A percentile compares a stretch with the other conserved stretches of the same genome.
Conservation (phyloP, 2,888 invertebrate species). For the Toxonevra muliebris region DNA sequence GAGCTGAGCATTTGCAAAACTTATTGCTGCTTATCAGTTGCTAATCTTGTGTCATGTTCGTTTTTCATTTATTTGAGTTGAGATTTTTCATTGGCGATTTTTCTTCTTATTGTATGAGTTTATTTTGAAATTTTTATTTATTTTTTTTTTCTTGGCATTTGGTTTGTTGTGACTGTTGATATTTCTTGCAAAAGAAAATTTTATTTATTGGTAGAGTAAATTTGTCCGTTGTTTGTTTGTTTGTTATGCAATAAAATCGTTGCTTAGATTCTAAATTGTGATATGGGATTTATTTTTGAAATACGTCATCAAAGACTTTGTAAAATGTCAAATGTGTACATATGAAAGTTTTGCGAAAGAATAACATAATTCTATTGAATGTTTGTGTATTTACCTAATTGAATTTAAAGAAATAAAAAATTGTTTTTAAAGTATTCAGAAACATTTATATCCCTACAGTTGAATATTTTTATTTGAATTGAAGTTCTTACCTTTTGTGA, state of each 20-base stretch:
- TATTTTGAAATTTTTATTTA: slow-evolving; percentile 28
- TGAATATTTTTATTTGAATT: too few relatives aligned
- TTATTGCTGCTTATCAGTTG: slow-evolving; percentile 42
- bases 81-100: slow-evolving; percentile 32
- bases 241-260: slow-evolving; percentile 26
- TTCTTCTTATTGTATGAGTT: slow-evolving; percentile 31
- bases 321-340: too few relatives aligned
- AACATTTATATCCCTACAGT: too few relatives aligned
- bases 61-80: slow-evolving; percentile 46
- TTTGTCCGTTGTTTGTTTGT: slow-evolving; percentile 16
- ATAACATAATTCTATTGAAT: too few relatives aligned
- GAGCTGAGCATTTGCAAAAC: background rate
- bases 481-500: too few relatives aligned
- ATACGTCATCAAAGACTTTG: too few relatives aligned
- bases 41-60: slow-evolving; percentile 49
- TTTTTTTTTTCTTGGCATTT: slow-evolving; percentile 10
- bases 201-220: slow-evolving; percentile 25
- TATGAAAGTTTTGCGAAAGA: too few relatives aligned
- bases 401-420: too few relatives aligned
- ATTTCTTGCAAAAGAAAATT: slow-evolving; percentile 12
- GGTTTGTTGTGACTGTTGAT: slow-evolving; percentile 25
- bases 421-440: too few relatives aligned
- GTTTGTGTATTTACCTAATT: too few relatives aligned
- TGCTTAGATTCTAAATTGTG: too few relatives aligned
- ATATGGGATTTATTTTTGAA: too few relatives aligned